Evolutionary conservation across 2,888 invertebrate genomes (phyloP).

Genomic region (Agonopterix heracliana): DNA sequence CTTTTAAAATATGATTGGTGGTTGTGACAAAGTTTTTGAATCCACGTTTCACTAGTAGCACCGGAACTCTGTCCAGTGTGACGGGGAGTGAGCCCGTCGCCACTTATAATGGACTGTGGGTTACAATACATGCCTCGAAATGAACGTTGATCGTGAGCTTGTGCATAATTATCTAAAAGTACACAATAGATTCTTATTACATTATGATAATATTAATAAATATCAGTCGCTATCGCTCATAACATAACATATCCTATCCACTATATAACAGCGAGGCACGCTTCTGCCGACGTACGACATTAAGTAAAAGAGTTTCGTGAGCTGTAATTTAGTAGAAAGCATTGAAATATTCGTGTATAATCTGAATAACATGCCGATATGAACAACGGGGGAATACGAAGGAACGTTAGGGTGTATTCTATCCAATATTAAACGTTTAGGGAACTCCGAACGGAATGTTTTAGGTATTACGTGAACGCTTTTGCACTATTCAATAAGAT

Average conservation of each 20-base stretch:
- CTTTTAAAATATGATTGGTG: too few species aligned
- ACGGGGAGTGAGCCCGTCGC: too few species aligned
- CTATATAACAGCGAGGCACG: constrained; percentile 23
- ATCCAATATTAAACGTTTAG: constrained; percentile 74
- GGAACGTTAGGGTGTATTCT: constrained; percentile 68
- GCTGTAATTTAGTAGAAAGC: constrained; percentile 76
- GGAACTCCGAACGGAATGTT: constrained; percentile 64
- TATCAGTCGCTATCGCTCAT: too few species aligned
- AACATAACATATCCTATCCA: constrained; percentile 27
- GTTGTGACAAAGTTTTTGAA: too few species aligned
- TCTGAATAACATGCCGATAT: constrained; percentile 76
- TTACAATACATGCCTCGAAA: too few species aligned
- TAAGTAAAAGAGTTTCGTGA: constrained; percentile 70
- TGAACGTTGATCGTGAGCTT: too few species aligned
- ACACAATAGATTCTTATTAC: too few species aligned
- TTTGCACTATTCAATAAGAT: constrained; percentile 64
- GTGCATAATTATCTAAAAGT: too few species aligned
- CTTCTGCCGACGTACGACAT: constrained; percentile 47
- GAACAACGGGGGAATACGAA: constrained; percentile 71
- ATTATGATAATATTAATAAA: too few species aligned
- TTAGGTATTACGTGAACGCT: constrained; percentile 62
- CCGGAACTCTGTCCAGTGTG: too few species aligned
- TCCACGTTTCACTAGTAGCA: too few species aligned
- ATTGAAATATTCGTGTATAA: constrained; percentile 77
- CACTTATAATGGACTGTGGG: too few species aligned